Conservation (phyloP, 1,140 invertebrate genomes). For the Latrodectus geometricus region DNA sequence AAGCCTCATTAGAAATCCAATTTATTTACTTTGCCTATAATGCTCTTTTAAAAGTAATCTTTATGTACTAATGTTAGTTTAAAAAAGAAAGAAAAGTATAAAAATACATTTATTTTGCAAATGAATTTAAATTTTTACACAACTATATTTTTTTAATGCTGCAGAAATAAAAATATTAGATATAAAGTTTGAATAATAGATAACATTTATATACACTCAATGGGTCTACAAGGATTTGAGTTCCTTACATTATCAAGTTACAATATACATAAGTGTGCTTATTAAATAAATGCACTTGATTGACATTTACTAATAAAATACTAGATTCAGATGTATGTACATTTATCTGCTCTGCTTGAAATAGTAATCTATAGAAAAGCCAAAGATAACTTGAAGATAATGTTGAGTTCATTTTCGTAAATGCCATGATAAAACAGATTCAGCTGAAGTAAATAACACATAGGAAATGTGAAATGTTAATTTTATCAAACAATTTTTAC, state of each 20-base stretch:
- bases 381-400: too few species aligned
- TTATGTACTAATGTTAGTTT: not conserved
- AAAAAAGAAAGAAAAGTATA: constrained; percentile 31
- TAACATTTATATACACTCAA: constrained; percentile 57
- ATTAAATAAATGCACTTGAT: constrained; percentile 15
- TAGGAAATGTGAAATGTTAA: too few species aligned
- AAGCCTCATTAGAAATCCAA: too few species aligned
- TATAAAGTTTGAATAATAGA: constrained; percentile 36
- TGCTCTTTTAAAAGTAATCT: too few species aligned
- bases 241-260: constrained; percentile 23
- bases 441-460: too few species aligned
- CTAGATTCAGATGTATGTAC: not conserved
- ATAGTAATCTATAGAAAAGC: too few species aligned
- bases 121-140: constrained; percentile 56
- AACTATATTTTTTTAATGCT: constrained; percentile 51
- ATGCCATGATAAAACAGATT: too few species aligned
- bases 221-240: constrained; percentile 17
- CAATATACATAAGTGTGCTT: not conserved
- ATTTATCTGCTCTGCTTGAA: not conserved
- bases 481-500: too few species aligned
- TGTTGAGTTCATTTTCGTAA: too few species aligned
- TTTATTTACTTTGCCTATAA: too few species aligned
- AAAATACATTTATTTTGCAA: constrained; percentile 58
- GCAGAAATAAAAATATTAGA: constrained; percentile 53
- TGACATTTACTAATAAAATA: not conserved